phyloP scores from a whole-genome alignment of 2,113 vertebrate species.

The Hystrix cristata region DNA sequence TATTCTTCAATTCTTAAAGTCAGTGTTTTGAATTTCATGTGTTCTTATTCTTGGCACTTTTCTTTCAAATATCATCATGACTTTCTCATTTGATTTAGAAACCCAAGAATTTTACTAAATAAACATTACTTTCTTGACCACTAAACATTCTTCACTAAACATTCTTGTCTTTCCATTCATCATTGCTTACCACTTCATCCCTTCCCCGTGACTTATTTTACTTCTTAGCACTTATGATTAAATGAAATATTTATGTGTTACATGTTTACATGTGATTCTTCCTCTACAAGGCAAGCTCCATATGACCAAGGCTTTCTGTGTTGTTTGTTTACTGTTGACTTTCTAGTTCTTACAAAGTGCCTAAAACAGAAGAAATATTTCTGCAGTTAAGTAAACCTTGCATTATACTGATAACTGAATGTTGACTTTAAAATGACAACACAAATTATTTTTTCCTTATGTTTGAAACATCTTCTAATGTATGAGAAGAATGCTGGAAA shows the following conservation, averaged over 20 bases:
- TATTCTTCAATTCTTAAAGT: neutral
- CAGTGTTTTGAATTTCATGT: conserved; percentile 9
- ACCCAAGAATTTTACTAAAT: neutral
- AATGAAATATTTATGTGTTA: neutral
- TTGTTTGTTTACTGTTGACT: neutral
- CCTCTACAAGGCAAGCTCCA: neutral
- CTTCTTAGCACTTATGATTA: conserved; percentile 35
- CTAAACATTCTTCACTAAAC: neutral
- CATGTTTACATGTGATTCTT: neutral
- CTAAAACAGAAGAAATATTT: conserved; percentile 12
- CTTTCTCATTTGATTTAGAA: neutral
- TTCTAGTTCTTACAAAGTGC: neutral
- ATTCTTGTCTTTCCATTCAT: neutral
- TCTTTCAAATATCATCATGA: neutral
- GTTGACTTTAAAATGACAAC: conserved; percentile 31
- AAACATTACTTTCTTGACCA: neutral
- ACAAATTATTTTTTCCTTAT: neutral
- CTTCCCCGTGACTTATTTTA: conserved; percentile 5
- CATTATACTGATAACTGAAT: conserved; percentile 34
- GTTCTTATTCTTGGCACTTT: neutral
- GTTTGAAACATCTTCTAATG: conserved; percentile 1
- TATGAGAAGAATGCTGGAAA: neutral
- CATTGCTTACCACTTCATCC: neutral
- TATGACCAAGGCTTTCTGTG: neutral
- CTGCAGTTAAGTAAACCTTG: conserved; percentile 18